Evolutionary conservation across 2,113 vertebrate genomes (phyloP).

Genomic region (Lucifuga dentata): DNA sequence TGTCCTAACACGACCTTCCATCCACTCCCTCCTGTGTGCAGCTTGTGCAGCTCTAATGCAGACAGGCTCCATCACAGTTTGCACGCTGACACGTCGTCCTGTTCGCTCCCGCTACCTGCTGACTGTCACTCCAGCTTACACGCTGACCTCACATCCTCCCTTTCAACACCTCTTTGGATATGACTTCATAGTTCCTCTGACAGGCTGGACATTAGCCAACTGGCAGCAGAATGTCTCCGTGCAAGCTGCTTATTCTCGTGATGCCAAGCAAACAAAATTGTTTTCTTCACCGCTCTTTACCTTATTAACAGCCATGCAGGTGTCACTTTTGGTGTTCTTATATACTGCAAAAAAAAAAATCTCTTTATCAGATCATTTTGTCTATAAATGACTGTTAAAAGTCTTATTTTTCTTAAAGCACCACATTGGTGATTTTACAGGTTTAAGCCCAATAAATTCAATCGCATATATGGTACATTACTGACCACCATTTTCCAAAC

Average conservation of each 20-base stretch:
- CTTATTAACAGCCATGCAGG: too few species aligned
- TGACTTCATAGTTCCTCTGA: conserved; percentile 39
- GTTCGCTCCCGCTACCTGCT: conserved; percentile 35
- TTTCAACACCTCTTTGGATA: conserved; percentile 21
- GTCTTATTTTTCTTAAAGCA: too few species aligned
- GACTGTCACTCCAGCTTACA: conserved; percentile 36
- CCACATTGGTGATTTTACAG: too few species aligned
- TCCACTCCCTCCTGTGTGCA: neutral
- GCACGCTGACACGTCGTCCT: conserved; percentile 43
- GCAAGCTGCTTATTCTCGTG: conserved; percentile 17
- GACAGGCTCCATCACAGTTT: conserved; percentile 38
- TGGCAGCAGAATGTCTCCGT: conserved; percentile 5
- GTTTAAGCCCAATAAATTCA: too few species aligned
- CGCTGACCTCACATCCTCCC: conserved; percentile 15
- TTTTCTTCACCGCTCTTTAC: neutral
- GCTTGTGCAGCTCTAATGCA: conserved; percentile 22
- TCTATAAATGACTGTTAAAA: too few species aligned
- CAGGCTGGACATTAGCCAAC: conserved; percentile 30
- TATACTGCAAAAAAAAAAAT: too few species aligned
- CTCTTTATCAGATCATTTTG: too few species aligned
- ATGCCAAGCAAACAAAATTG: neutral
- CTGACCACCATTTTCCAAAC: too few species aligned
- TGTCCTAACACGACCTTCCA: neutral
- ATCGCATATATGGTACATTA: too few species aligned
- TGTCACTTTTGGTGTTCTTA: too few species aligned